phyloP scores from a whole-genome alignment of 2,113 vertebrate genomes.

The Leiothrix lutea region DNA sequence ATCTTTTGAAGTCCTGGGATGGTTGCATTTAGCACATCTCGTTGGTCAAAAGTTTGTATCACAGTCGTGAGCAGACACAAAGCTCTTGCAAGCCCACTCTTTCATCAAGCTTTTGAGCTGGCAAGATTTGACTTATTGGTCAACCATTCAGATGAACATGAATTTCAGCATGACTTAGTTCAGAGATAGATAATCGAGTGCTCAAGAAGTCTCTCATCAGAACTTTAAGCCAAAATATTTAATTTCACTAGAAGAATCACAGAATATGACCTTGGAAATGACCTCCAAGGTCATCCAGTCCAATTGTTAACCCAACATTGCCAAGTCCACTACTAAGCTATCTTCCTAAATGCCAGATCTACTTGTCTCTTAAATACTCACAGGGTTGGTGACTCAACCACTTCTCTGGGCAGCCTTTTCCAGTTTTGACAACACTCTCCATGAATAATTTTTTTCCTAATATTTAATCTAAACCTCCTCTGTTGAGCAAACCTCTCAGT shows the following conservation, averaged over 20 bases:
- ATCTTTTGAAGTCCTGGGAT: neutral
- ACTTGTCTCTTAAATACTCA: neutral
- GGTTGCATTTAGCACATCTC: neutral
- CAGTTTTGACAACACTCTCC: neutral
- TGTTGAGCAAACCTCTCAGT: neutral
- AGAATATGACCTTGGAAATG: neutral
- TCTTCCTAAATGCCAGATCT: neutral
- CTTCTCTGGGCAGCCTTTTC: neutral
- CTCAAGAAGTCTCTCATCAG: neutral
- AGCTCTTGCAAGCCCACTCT: neutral
- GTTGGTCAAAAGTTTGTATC: neutral
- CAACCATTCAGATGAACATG: neutral
- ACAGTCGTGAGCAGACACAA: neutral
- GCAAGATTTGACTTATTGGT: neutral
- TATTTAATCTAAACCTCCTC: neutral
- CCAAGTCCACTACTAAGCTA: neutral
- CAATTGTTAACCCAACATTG: neutral
- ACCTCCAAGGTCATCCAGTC: neutral
- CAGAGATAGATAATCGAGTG: neutral
- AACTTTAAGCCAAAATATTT: neutral
- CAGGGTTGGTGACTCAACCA: neutral
- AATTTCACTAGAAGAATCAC: neutral
- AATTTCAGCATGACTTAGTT: neutral
- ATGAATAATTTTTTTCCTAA: neutral
- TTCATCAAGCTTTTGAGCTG: conserved; percentile 34